A percentile compares a stretch with the other conserved stretches of the same genome.
Evolutionary conservation across 2,888 invertebrate species (phyloP).

Genomic region (Andrena minutula): DNA sequence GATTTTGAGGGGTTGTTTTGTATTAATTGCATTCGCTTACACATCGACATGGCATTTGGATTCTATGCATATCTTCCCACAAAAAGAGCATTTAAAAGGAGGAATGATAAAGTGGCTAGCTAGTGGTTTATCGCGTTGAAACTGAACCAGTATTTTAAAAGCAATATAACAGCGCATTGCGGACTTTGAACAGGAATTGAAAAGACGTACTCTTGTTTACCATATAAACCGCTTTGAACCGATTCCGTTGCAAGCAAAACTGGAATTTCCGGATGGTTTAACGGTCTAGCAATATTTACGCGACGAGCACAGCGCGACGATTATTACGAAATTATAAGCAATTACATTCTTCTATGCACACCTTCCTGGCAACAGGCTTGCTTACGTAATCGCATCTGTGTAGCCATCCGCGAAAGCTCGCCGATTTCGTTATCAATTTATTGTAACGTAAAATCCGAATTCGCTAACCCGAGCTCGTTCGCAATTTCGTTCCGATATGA

Average conservation of each 20-base stretch:
- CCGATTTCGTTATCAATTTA: conserved; percentile 71
- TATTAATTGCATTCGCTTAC: neutral
- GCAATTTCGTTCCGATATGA: conserved; percentile 69
- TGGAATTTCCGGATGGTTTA: conserved; percentile 20
- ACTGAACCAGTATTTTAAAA: too few relatives aligned
- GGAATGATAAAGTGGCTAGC: too few relatives aligned
- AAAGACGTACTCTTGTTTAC: too few relatives aligned
- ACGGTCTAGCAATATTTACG: neutral
- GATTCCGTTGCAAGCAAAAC: neutral
- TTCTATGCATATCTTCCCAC: too few relatives aligned
- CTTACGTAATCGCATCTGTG: conserved; percentile 59
- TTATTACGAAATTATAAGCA: conserved; percentile 17
- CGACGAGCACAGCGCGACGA: neutral
- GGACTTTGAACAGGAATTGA: too few relatives aligned
- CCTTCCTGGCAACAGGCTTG: conserved; percentile 32
- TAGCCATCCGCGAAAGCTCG: conserved; percentile 43
- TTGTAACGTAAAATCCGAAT: conserved; percentile 72
- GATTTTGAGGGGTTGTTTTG: neutral
- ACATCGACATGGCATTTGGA: too few relatives aligned
- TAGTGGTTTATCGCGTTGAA: too few relatives aligned
- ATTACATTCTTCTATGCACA: conserved; percentile 46
- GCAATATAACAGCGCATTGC: too few relatives aligned
- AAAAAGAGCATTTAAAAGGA: too few relatives aligned
- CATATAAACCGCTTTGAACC: too few relatives aligned
- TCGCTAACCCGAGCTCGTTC: conserved; percentile 62